Evolutionary conservation across 1,140 invertebrate genomes (phyloP).

Genomic region (Drosophila bifasciata): DNA sequence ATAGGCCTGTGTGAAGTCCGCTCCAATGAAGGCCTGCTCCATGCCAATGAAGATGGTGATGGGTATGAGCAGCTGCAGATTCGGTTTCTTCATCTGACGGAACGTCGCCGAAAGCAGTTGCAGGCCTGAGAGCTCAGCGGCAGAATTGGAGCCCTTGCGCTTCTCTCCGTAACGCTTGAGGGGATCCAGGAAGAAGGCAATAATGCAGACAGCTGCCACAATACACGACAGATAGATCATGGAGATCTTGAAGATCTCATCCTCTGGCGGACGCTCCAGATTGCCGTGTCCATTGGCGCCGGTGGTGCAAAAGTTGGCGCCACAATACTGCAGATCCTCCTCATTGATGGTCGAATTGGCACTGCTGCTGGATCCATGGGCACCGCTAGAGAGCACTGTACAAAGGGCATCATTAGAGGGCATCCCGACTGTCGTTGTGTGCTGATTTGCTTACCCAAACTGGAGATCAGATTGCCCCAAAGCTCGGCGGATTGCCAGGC

Average conservation of each 20-base stretch:
- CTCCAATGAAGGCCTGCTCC: constrained; percentile 97
- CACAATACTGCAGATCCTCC: constrained; percentile 88
- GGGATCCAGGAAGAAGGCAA: constrained; percentile 94
- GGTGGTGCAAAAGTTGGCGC: constrained; percentile 92
- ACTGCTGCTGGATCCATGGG: constrained; percentile 86
- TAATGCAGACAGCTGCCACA: constrained; percentile 92
- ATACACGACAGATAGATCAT: constrained; percentile 95
- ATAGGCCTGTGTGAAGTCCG: constrained; percentile 97
- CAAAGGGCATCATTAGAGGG: constrained; percentile 73
- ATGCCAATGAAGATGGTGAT: constrained; percentile 98
- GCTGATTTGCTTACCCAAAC: constrained; percentile 85
- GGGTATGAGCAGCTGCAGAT: constrained; percentile 96
- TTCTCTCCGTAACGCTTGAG: constrained; percentile 95
- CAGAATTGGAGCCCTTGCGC: constrained; percentile 88
- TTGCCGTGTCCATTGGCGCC: constrained; percentile 88
- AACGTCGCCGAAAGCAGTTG: constrained; percentile 94
- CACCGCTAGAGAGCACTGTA: constrained; percentile 89
- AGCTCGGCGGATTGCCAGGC: constrained; percentile 97
- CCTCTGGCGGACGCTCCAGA: constrained; percentile 90
- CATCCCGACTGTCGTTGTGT: not conserved
- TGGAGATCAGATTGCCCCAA: constrained; percentile 98
- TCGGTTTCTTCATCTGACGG: constrained; percentile 94
- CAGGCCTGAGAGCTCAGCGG: constrained; percentile 89
- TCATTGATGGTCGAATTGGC: constrained; percentile 84
- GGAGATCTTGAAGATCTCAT: constrained; percentile 94